Evolutionary conservation across 2,888 invertebrate genomes (phyloP), one percentile per base, ranked within the genome.

Genomic region (Eristalis intricaria): DNA sequence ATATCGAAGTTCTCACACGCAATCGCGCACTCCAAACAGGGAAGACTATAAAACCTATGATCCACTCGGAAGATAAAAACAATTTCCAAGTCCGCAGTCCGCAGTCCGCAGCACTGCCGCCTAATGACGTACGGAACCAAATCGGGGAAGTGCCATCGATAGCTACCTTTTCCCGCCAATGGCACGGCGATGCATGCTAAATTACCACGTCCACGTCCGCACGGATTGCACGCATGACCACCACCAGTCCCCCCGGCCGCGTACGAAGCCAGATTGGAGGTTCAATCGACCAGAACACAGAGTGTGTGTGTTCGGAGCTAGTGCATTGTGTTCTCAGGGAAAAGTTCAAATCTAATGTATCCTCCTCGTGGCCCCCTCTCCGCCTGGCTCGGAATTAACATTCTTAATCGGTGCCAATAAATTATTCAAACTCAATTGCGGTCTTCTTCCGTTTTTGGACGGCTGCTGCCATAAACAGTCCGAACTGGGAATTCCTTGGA

Each of bases 381-480:
- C 19, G 1, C 22, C 32, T 19, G 15, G n/a, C 15, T 8, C 65
- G 8, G 74, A 85, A 86, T 86, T 86, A 86, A 83, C 71, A 86
- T 86, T 82, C 82, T 26, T 73, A 77, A 86, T 77, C 85, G 74
- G 83, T 86, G 83, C 78, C 66, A 66, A 79, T 81, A 84, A 87
- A 81, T 87, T 89, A 87, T 87, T 89, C 88, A 89, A 89, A 84
- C 76, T 75, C 81, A 87, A 84, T 89, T 89, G 84, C 73, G 87
- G 89, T 89, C 68, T 80, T 78, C 87, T 89, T 89, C 89, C 89
- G 89, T 89, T 89, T 89, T 76, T 69, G 89, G 89, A 71, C 65
- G 70, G 63, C 56, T 56, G 61, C 32, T 79, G 40, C 83, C 78
- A 74, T 63, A 85, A 74, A 78, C 65, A 83, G 86, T 69, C 69